Percentiles rank a stretch among this genome's conserved stretches.
Conservation (phyloP, 2,888 invertebrate genomes). For the Dasypogon diadema region DNA sequence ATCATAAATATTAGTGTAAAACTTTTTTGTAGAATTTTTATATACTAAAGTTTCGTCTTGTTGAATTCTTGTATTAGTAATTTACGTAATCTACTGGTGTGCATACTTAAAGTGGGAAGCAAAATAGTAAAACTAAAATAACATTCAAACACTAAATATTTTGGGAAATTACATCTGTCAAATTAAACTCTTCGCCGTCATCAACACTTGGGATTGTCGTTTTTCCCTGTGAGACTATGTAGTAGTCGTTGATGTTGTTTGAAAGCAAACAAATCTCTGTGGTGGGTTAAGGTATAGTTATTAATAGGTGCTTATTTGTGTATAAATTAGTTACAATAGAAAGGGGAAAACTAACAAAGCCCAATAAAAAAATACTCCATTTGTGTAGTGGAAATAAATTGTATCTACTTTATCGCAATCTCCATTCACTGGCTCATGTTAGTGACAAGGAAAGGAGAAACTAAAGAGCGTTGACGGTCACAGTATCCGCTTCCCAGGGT, state of each 20-base stretch:
- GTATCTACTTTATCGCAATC: background rate
- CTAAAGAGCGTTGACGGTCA: constrained; percentile 11
- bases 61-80: background rate
- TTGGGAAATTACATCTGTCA: constrained; percentile 80
- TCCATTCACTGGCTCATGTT: background rate
- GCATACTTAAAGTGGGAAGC: no score
- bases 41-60: background rate
- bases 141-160: background rate
- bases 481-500: constrained; percentile 19
- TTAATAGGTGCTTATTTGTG: background rate
- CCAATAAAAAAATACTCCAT: background rate
- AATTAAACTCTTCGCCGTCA: constrained; percentile 87
- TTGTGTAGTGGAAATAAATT: background rate
- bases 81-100: no score
- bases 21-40: background rate
- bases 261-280: constrained; percentile 75
- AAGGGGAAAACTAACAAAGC: background rate
- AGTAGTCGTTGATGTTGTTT: constrained; percentile 86
- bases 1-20: background rate
- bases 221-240: constrained; percentile 95
- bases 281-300: constrained; percentile 29
- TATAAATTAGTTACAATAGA: constrained; percentile 22
- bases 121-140: background rate
- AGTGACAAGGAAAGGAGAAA: background rate
- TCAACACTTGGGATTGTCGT: constrained; percentile 92